phyloP scores from a whole-genome alignment of 2,797 vertebrate species.

The Catharus ustulatus region DNA sequence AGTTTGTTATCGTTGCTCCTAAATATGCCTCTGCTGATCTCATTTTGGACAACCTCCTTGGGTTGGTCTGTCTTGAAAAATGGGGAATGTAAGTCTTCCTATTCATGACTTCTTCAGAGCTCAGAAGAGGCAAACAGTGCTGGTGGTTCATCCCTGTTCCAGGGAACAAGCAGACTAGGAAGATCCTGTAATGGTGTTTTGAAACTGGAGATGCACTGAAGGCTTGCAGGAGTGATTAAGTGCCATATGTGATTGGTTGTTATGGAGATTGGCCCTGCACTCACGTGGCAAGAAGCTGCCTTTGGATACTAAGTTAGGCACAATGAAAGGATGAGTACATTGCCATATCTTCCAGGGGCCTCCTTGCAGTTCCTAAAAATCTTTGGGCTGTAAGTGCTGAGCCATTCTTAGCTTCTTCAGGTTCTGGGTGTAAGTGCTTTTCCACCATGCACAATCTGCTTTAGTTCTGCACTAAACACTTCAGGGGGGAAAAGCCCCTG shows the following conservation, averaged over 20 bases:
- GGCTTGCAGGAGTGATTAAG: constrained; percentile 7
- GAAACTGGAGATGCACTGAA: background rate
- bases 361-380: background rate
- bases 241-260: constrained; percentile 31
- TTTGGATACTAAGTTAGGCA: background rate
- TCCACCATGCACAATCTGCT: background rate
- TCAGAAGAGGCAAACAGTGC: background rate
- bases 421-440: background rate
- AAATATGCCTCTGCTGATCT: background rate
- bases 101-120: background rate
- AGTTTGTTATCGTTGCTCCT: background rate
- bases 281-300: background rate
- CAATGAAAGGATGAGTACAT: background rate
- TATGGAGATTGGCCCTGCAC: constrained; percentile 12
- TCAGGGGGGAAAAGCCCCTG: fast-evolving
- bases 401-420: background rate
- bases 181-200: background rate
- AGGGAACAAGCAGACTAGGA: background rate
- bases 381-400: background rate
- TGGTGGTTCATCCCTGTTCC: background rate
- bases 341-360: background rate
- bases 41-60: background rate
- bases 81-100: background rate
- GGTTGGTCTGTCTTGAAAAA: background rate
- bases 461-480: background rate